These are phyloP conservation scores for Odiellus spinosus DNA, from an alignment of 2,888 invertebrate genomes.

Conservation along the genomic window DNA sequence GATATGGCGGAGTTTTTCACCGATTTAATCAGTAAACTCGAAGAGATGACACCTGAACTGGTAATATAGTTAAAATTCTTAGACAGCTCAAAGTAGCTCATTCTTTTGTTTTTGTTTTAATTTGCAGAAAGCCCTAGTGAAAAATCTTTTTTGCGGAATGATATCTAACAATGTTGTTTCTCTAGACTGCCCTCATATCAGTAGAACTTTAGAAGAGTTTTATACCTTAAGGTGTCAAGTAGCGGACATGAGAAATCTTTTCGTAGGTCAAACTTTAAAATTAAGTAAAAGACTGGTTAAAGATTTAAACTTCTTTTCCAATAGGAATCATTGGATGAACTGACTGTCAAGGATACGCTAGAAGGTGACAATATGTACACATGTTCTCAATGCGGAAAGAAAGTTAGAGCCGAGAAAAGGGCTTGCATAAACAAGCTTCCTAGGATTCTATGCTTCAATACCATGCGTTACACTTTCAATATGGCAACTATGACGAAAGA, in stretches of 20 bases:
- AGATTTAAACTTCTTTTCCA: too few relatives aligned
- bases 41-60: slow-evolving; percentile 83
- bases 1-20: slow-evolving; percentile 98
- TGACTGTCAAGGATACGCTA: slow-evolving; percentile 89
- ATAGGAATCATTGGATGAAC: slow-evolving; percentile 82
- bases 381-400: slow-evolving; percentile 84
- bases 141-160: slow-evolving; percentile 79
- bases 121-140: slow-evolving; percentile 58
- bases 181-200: slow-evolving; percentile 85
- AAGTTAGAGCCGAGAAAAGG: slow-evolving; percentile 85
- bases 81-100: slow-evolving; percentile 21
- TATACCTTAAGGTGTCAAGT: slow-evolving; percentile 93
- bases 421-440: slow-evolving; percentile 89
- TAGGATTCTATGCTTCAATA: slow-evolving; percentile 84
- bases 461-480: slow-evolving; percentile 92
- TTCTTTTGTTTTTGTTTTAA: not conserved
- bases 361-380: slow-evolving; percentile 98
- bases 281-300: too few relatives aligned
- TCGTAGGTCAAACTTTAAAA: slow-evolving; percentile 35
- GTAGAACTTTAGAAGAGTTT: slow-evolving; percentile 84
- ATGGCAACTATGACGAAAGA: slow-evolving; percentile 95
- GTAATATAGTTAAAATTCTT: slow-evolving; percentile 10
- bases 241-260: slow-evolving; percentile 86
- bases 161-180: slow-evolving; percentile 91
- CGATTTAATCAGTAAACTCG: slow-evolving; percentile 83